Evolutionary conservation across 1,140 invertebrate species (phyloP), one percentile per base, ranked within the genome.

Genomic region (Drosophila serrata): DNA sequence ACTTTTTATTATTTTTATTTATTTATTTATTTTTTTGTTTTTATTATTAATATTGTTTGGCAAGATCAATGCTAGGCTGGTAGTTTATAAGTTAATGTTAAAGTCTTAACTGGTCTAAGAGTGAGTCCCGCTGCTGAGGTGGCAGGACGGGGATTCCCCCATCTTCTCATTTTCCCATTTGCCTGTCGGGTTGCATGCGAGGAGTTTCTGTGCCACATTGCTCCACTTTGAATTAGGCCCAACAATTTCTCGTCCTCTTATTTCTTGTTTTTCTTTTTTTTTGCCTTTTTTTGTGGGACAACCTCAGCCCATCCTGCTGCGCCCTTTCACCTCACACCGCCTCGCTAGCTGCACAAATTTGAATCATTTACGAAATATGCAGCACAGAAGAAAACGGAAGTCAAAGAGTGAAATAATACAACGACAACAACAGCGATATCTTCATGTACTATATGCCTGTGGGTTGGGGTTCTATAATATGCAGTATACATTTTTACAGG

Each of bases 321-420:
- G 37, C 15, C 57, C 62, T 35, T 19, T 45, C 57, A 63, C 53
- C 39, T 35, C n/a, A 29, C n/a, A 29, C n/a, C 39, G n/a, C 9
- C n/a, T 45, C 61, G 33, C 61, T 39, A 29, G 56, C 45, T 65
- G 63, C 59, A 59, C 68, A 87, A 88, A 88, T 88, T 82, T 88
- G 69, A 88, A 87, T 88, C 72, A 84, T 82, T 88, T 80, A 80
- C 79, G 35, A 88, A 87, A 88, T 74, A 82, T 82, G 75, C 72
- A 57, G 68, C 60, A 81, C 76, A 64, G 57, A 78, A 55, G 75
- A 73, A 80, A 82, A 67, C 74, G 53, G 59, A 77, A 77, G 75
- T 82, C 80, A 88, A 88, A 88, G 79, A 80, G 79, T 69, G 63
- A 82, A 82, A 82, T 74, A 76, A 79, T 72, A 72, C 74, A 70